A percentile compares a stretch with the other conserved stretches of the same genome.
Conservation (phyloP, 2,888 invertebrate species). For the Nudaria mundana region DNA sequence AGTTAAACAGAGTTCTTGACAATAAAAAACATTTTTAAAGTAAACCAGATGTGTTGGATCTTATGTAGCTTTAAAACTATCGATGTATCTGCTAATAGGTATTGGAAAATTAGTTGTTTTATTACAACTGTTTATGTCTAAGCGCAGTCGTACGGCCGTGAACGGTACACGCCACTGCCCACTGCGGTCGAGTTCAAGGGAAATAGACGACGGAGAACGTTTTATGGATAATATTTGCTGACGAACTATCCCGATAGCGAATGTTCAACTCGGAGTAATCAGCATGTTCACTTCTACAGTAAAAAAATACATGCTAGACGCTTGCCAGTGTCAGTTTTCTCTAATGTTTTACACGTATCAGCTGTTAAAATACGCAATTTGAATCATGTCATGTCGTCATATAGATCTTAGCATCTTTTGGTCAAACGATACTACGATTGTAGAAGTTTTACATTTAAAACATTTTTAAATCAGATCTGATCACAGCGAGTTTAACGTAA, state of each 20-base stretch:
- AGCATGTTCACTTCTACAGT: conserved; percentile 9
- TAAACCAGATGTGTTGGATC: background rate
- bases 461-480: too few relatives aligned
- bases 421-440: background rate
- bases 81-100: conserved; percentile 12
- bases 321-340: conserved; percentile 29
- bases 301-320: conserved; percentile 12
- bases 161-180: conserved; percentile 25
- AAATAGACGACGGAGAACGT: conserved; percentile 29
- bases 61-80: background rate
- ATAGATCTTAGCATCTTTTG: too few relatives aligned
- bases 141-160: conserved; percentile 30
- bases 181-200: conserved; percentile 50
- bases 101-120: conserved; percentile 22
- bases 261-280: conserved; percentile 8
- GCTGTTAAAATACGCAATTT: conserved; percentile 15
- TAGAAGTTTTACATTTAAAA: too few relatives aligned
- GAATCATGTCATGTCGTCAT: too few relatives aligned
- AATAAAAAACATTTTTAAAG: background rate
- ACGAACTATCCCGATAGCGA: conserved; percentile 20
- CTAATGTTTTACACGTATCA: conserved; percentile 27
- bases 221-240: conserved; percentile 27
- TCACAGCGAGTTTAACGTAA: too few relatives aligned
- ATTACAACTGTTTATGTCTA: conserved; percentile 15
- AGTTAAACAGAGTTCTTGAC: conserved; percentile 1